A percentile compares a stretch with the other conserved stretches of the same genome.
Evolutionary conservation across 2,797 vertebrate genomes (phyloP).

Genomic region (Agapornis canus): DNA sequence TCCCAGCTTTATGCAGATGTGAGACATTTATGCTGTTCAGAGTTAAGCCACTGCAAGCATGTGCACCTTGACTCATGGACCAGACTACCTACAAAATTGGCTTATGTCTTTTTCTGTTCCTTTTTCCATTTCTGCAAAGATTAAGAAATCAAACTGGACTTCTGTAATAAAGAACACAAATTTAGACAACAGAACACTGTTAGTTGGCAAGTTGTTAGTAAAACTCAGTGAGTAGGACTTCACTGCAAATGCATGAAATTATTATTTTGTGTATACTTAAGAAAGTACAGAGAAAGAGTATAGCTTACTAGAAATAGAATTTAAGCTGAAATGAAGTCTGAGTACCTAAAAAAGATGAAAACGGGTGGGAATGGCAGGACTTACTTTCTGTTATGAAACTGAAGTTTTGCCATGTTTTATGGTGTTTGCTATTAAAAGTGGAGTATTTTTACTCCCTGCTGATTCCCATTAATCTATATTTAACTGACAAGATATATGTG

Average conservation of each 20-base stretch:
- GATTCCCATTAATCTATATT: neutral
- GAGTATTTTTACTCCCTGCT: constrained; percentile 7
- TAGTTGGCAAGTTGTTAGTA: neutral
- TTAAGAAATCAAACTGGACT: neutral
- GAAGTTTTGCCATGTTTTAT: neutral
- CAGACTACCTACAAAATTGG: neutral
- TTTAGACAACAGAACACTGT: neutral
- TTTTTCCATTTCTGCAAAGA: neutral
- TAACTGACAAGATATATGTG: neutral
- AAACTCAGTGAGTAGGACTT: neutral
- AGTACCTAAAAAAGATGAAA: neutral
- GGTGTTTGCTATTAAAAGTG: neutral
- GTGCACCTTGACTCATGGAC: neutral
- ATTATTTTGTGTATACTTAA: neutral
- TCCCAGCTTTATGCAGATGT: neutral
- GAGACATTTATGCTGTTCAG: neutral
- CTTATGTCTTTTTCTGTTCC: neutral
- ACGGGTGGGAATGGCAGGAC: neutral
- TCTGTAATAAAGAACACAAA: neutral
- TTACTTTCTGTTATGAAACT: neutral
- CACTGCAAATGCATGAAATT: neutral
- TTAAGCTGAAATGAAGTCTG: neutral
- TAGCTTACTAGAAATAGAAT: neutral
- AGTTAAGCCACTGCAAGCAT: neutral
- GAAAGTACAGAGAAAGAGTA: neutral